Conservation (phyloP, 2,888 invertebrate genomes). For the Orthosia incerta region DNA sequence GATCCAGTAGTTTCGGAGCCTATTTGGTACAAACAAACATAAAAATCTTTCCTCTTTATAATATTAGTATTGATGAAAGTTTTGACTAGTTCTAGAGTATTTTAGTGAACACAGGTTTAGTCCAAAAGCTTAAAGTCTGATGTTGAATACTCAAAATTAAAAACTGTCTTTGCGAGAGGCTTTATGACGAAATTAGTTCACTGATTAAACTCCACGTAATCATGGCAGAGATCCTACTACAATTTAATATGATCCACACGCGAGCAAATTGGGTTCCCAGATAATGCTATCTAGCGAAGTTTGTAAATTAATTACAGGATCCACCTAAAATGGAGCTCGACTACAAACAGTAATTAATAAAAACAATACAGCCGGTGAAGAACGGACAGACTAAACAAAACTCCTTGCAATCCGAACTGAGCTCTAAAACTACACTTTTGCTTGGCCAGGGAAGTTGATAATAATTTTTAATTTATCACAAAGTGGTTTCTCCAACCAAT, state of each 20-base stretch:
- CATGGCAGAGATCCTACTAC: background rate
- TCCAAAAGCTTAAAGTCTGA: background rate
- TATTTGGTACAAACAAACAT: no score
- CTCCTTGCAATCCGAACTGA: slow-evolving; percentile 47
- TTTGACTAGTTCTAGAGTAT: slow-evolving; percentile 17
- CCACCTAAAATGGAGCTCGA: slow-evolving; percentile 22
- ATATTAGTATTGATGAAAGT: no score
- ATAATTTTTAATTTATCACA: slow-evolving; percentile 73
- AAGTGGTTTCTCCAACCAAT: slow-evolving; percentile 78
- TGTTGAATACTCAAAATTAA: background rate
- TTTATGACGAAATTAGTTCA: background rate
- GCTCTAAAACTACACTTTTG: slow-evolving; percentile 58
- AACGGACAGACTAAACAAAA: slow-evolving; percentile 55
- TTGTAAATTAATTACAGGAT: slow-evolving; percentile 44
- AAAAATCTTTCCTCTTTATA: no score
- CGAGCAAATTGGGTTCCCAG: slow-evolving; percentile 17
- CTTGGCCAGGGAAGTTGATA: slow-evolving; percentile 61
- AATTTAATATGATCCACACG: background rate
- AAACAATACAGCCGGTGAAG: slow-evolving; percentile 34
- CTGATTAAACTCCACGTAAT: background rate
- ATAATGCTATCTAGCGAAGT: slow-evolving; percentile 6
- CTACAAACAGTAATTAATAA: slow-evolving; percentile 47
- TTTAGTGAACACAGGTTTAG: slow-evolving; percentile 9
- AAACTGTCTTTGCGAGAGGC: background rate
- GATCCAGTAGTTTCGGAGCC: no score